Evolutionary conservation across 2,888 invertebrate genomes (phyloP).

Genomic region (Dione juno): DNA sequence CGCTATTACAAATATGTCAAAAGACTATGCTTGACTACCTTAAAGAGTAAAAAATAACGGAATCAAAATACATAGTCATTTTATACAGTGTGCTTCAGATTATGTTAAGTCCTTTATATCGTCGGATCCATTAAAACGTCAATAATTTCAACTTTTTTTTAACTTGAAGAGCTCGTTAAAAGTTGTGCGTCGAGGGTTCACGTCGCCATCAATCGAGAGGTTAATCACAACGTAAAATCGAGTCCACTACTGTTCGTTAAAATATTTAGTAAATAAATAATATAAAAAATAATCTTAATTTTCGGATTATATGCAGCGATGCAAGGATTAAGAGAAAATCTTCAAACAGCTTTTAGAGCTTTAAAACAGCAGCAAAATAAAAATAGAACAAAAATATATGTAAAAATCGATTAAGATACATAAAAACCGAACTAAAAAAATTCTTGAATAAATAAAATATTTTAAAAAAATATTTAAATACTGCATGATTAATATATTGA

Average conservation of each 20-base stretch:
- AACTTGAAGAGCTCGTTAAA: constrained; percentile 43
- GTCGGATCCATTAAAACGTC: constrained; percentile 42
- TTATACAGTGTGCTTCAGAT: constrained; percentile 5
- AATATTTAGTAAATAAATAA: constrained; percentile 13
- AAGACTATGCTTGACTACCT: not conserved
- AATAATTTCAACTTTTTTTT: constrained; percentile 41
- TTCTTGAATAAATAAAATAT: too few relatives aligned
- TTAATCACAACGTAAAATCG: constrained; percentile 38
- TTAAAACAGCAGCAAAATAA: too few relatives aligned
- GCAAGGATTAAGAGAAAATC: too few relatives aligned
- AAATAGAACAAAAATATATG: too few relatives aligned
- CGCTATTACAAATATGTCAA: not conserved
- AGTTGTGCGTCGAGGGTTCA: constrained; percentile 40
- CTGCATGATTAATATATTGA: too few relatives aligned
- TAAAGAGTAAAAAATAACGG: not conserved
- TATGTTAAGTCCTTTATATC: constrained; percentile 37
- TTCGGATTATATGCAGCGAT: too few relatives aligned
- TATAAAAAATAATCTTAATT: not conserved
- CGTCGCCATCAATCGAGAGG: constrained; percentile 39
- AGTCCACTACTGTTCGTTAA: constrained; percentile 25
- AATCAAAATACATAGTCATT: constrained; percentile 14
- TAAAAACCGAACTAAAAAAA: too few relatives aligned
- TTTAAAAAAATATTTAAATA: too few relatives aligned
- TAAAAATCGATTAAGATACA: too few relatives aligned
- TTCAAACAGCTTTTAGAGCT: too few relatives aligned